These are phyloP conservation scores for Cancer borealis DNA, from an alignment of 2,888 invertebrate species.

Conservation along the genomic window DNA sequence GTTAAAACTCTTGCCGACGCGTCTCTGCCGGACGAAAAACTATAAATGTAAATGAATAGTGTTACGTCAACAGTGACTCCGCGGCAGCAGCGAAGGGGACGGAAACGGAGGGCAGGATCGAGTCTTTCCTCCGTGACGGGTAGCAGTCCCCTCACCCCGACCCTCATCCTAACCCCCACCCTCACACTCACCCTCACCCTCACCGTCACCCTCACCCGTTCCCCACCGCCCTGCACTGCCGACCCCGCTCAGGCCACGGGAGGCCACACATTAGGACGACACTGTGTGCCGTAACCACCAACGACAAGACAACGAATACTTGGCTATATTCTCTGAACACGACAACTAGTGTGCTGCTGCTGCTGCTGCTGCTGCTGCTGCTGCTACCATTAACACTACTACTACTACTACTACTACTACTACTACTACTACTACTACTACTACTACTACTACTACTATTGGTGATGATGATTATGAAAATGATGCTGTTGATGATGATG, in stretches of 20 bases:
- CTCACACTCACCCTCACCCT: background rate
- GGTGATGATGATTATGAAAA: too few relatives aligned
- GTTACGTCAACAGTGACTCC: background rate
- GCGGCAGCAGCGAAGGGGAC: background rate
- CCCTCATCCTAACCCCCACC: background rate
- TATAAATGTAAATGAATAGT: constrained; percentile 2
- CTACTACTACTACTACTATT: background rate
- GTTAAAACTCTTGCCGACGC: background rate
- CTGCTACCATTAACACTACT: background rate
- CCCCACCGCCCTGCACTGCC: background rate
- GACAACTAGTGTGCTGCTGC: too few relatives aligned
- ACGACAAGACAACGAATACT: background rate
- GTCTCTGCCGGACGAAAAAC: background rate
- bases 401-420: background rate
- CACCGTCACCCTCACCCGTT: background rate
- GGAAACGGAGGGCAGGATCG: background rate
- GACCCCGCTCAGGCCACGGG: background rate
- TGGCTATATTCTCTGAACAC: too few relatives aligned
- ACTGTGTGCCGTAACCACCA: background rate
- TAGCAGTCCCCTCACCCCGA: background rate
- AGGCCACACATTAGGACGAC: background rate
- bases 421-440: too few relatives aligned
- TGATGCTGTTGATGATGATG: background rate
- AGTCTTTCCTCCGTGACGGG: background rate
- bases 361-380: too few relatives aligned